Base-by-base conservation (phyloP, 2,888 invertebrate species). In the Pecten maximus region DNA sequence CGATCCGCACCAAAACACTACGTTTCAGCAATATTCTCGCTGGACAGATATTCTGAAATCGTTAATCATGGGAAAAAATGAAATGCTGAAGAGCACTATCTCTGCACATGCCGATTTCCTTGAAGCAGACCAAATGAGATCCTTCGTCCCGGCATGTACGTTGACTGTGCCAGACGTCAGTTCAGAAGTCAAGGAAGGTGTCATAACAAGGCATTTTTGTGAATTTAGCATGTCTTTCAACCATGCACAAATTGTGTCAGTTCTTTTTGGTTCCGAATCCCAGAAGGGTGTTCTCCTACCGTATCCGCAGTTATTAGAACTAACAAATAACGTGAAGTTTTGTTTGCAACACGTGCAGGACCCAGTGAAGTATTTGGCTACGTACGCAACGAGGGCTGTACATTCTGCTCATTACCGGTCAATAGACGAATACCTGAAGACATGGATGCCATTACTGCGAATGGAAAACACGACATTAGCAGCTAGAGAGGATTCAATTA, bases 381-480 rank as follows among this genome's bases (percentile, higher is more conserved):
- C 50, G 86, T 91, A 89, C 88, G 89, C 91, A 4, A 88, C 90
- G 40, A 23, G 12, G 1, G 19, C 12, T 19, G 40, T 89, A 28
- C 88, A 89, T 28, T 6, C 35, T 35, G 8, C 40, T 6, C 39
- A 10, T 12, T 91, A 91, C 44, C 23, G 19, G 6, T 88, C 86
- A 28, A 23, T 86, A 3, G 44, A 89, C n/a, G 91, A 91, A 19
- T 91, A 91, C 35, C 86, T 91, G 0, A 86, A 88, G n/a, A 89
- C 39, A 50, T 91, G 91, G 91, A 48, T 89, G 35, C 88, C 91
- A 15, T 88, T 91, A 40, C 10, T 89, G 2, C 74, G 54, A 40
- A 91, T 91, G 91, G 91, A 91, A 89, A 48, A 88, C 35, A 50
- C 89, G 19, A 74, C 89, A 23, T 35, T 40, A 74, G 89, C 91